phyloP scores from a whole-genome alignment of 2,113 vertebrate genomes.

The Formicarius rufipectus region DNA sequence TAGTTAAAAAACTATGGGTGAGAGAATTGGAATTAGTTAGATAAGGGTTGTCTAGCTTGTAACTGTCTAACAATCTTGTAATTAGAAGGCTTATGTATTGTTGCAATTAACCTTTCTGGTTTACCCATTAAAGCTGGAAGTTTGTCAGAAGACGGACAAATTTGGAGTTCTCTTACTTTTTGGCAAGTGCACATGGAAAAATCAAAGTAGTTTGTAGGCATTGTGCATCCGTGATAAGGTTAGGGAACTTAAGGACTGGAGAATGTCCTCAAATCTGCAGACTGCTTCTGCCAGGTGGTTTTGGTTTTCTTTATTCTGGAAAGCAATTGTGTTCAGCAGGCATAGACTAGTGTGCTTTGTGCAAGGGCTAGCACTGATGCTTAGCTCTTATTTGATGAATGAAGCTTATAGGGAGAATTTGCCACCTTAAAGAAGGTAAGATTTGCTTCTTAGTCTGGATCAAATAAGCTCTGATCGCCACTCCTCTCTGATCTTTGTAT shows the following conservation, averaged over 20 bases:
- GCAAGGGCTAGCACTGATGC: not conserved
- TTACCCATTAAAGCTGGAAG: not conserved
- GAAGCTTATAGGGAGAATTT: not conserved
- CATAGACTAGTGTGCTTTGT: not conserved
- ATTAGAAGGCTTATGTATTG: not conserved
- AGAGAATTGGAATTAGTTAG: not conserved
- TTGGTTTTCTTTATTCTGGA: not conserved
- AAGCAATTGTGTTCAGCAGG: not conserved
- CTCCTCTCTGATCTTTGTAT: not conserved
- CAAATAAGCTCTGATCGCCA: not conserved
- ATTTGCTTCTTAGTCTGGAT: not conserved
- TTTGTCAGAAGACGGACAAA: not conserved
- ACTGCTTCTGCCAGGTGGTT: not conserved
- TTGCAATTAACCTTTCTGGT: not conserved
- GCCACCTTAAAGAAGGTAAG: not conserved
- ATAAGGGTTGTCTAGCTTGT: not conserved
- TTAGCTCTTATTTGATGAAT: not conserved
- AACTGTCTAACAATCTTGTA: not conserved
- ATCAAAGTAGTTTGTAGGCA: not conserved
- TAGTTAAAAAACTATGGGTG: not conserved
- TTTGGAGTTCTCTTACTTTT: not conserved
- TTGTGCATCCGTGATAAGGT: not conserved
- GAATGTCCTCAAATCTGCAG: not conserved
- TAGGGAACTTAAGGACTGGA: not conserved
- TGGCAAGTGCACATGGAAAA: not conserved